Conservation (phyloP, 2,113 vertebrate species). For the Rhabdomys dilectus region DNA sequence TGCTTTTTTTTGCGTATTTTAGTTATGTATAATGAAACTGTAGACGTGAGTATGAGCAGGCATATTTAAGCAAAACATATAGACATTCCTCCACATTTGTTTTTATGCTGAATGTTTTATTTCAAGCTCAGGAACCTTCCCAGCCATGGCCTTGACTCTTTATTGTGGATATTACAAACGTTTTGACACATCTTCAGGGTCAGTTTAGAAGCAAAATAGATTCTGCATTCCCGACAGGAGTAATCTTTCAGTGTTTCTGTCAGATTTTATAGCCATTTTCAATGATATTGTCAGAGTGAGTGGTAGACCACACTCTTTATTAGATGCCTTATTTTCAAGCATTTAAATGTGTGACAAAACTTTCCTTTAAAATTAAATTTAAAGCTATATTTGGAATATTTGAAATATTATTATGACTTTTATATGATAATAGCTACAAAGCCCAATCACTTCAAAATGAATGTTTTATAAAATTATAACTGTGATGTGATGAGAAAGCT, state of each 20-base stretch:
- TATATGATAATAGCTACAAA: constrained; percentile 35
- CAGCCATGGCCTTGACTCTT: constrained; percentile 80
- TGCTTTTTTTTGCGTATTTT: constrained; percentile 16
- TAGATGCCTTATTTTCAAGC: constrained; percentile 78
- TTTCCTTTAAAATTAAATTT: constrained; percentile 81
- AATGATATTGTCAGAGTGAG: constrained; percentile 80
- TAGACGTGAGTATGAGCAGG: constrained; percentile 55
- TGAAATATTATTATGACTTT: constrained; percentile 48
- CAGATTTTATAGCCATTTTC: constrained; percentile 84
- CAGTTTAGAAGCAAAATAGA: constrained; percentile 87
- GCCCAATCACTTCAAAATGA: constrained; percentile 25
- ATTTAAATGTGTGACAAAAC: constrained; percentile 83
- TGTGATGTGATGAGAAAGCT: not conserved
- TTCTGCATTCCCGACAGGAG: constrained; percentile 82
- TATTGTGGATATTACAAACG: constrained; percentile 86
- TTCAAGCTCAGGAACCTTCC: constrained; percentile 81
- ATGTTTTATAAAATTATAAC: constrained; percentile 6
- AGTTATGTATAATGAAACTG: constrained; percentile 72
- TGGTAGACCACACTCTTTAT: constrained; percentile 74
- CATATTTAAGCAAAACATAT: constrained; percentile 77
- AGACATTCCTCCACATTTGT: constrained; percentile 76
- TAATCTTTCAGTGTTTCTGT: constrained; percentile 86
- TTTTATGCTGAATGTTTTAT: constrained; percentile 78
- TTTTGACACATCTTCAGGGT: constrained; percentile 87
- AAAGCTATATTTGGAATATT: not conserved